Base-by-base conservation (phyloP, 2,888 invertebrate genomes). In the Meteorus colon region DNA sequence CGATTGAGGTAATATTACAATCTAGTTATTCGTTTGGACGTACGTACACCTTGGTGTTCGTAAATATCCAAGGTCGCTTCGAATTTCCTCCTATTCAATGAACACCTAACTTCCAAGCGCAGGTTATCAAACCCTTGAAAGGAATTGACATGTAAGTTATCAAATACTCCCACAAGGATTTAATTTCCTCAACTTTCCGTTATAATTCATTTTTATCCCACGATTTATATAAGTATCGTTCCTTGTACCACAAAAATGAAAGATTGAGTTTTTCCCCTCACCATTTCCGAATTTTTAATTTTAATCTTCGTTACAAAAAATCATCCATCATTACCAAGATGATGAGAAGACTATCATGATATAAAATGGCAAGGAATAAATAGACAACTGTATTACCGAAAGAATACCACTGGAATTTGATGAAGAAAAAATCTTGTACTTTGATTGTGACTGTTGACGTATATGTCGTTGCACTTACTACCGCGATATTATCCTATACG, bases 401-500 rank as follows among this genome's bases (percentile, higher is more conserved):
- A 6, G 2, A n/a, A 16, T 34, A 14, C 10, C 4, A 65, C n/a
- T 6, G 65, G n/a, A 65, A 3, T 41, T 41, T 12, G 41, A 34
- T 10, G n/a, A 37, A 65, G 37, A 8, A 34, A 41, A 19, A 41
- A 0, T 34, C n/a, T 31, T 34, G 27, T 63, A n/a, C 27, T 31
- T 55, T 8, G 19, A 8, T 6, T 55, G 1, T 55, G 6, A 3
- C n/a, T 48, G 48, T 48, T n/a, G n/a, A 48, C 16, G 41, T 41
- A 41, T 41, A 41, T 34, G 34, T 12, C 8, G 48, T 55, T 19
- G 19, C 55, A 71, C 71, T 60, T 76, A 62, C 37, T 24, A 73
- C 65, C 60, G 48, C 55, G 77, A 78, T 74, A 31, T 66, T 71
- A 41, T 65, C 31, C 27, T 65, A 31, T 41, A 6, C 84, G 84